These are phyloP conservation scores for Hymenochirus boettgeri DNA, from an alignment of 2,113 vertebrate genomes.

Conservation along the genomic window DNA sequence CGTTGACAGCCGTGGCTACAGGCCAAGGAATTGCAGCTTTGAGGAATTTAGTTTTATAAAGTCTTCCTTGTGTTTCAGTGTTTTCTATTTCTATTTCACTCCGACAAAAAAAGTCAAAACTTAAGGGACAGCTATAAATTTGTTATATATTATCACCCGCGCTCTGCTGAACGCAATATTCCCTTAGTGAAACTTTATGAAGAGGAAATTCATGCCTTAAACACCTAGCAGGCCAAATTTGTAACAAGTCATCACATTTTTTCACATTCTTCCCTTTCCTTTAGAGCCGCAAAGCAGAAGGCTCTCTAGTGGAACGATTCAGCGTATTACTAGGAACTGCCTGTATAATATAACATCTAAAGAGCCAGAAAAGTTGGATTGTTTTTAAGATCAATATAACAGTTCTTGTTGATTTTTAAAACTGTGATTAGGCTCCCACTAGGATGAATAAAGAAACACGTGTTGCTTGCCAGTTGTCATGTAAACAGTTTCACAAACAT, in stretches of 20 bases:
- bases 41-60: conserved; percentile 36
- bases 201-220: conserved; percentile 59
- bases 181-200: conserved; percentile 40
- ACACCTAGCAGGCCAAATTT: conserved; percentile 50
- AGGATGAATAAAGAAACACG: too few species aligned
- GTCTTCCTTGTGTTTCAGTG: conserved; percentile 31
- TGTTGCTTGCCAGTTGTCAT: too few species aligned
- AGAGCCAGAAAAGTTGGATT: background rate
- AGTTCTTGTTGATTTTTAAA: background rate
- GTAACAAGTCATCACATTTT: conserved; percentile 54
- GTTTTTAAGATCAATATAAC: too few species aligned
- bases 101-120: too few species aligned
- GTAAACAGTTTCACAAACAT: too few species aligned
- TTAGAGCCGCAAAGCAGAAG: conserved; percentile 44
- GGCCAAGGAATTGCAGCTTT: conserved; percentile 11
- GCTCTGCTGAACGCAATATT: conserved; percentile 46
- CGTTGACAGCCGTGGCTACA: conserved; percentile 1
- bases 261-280: conserved; percentile 48
- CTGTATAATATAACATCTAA: background rate
- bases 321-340: background rate
- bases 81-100: conserved; percentile 41
- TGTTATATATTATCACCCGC: conserved; percentile 44
- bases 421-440: too few species aligned
- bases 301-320: conserved; percentile 38
- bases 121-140: conserved; percentile 48